Conservation (phyloP, 2,888 invertebrate genomes). For the Seira sanloemensis region DNA sequence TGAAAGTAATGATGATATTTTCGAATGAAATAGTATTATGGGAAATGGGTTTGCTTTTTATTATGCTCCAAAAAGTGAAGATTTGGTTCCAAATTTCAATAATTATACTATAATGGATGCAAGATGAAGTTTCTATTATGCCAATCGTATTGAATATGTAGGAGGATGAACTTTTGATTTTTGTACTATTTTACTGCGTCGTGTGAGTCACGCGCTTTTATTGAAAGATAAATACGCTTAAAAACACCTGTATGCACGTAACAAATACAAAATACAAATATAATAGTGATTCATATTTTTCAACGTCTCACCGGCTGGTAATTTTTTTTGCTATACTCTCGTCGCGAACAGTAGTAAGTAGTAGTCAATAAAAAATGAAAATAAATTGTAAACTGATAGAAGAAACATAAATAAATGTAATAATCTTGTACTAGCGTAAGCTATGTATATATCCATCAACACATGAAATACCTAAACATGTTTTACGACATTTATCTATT, state of each 20-base stretch:
- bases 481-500: neutral
- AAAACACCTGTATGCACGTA: conserved; percentile 63
- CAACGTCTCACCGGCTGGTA: conserved; percentile 60
- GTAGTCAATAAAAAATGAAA: conserved; percentile 64
- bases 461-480: neutral
- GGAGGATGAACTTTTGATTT: neutral
- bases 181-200: conserved; percentile 59
- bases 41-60: too few species aligned
- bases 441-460: neutral
- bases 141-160: too few species aligned
- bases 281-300: conserved; percentile 56
- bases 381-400: conserved; percentile 18
- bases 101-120: too few species aligned
- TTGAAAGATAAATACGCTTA: conserved; percentile 46
- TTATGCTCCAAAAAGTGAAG: too few species aligned
- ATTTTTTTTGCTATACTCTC: conserved; percentile 33
- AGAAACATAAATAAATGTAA: conserved; percentile 26
- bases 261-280: conserved; percentile 68
- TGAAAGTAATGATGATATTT: too few species aligned
- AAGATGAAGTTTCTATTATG: too few species aligned
- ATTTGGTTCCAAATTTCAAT: too few species aligned
- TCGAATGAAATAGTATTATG: too few species aligned
- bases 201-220: conserved; percentile 49
- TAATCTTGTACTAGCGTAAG: conserved; percentile 4
- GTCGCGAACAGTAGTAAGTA: conserved; percentile 56